These are phyloP conservation scores for Pedionomus torquatus DNA, from an alignment of 2,113 vertebrate species.

Conservation along the genomic window DNA sequence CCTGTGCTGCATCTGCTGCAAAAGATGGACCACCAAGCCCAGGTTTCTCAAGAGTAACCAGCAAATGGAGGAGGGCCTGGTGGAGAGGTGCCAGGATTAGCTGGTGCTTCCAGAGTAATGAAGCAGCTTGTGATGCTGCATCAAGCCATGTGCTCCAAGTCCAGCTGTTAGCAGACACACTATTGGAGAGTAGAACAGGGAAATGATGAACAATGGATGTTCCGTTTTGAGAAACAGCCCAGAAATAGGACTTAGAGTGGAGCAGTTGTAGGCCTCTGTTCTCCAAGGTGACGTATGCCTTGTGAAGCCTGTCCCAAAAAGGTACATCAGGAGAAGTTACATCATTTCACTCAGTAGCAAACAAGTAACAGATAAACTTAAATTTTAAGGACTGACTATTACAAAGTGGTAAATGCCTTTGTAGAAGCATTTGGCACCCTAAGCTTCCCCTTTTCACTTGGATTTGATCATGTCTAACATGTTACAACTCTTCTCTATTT, in stretches of 20 bases:
- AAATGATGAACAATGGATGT: not conserved
- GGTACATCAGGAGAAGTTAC: fast-evolving
- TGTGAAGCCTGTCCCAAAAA: not conserved
- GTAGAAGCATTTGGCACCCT: not conserved
- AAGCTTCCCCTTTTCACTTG: not conserved
- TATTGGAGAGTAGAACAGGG: not conserved
- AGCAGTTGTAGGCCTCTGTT: not conserved
- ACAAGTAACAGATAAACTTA: not conserved
- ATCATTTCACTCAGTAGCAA: not conserved
- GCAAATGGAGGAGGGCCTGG: too few relatives aligned
- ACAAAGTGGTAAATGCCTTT: not conserved
- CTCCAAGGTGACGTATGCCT: fast-evolving
- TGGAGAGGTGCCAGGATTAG: fast-evolving
- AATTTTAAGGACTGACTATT: not conserved
- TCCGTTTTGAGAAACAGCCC: not conserved
- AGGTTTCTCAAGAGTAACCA: not conserved
- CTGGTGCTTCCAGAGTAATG: not conserved
- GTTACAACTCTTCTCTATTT: not conserved
- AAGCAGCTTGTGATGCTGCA: not conserved
- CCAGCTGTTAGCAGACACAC: fast-evolving
- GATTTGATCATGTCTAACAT: not conserved
- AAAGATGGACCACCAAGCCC: not conserved
- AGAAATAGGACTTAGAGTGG: not conserved
- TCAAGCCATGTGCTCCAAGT: not conserved
- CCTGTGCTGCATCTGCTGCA: not conserved